A percentile compares a stretch with the other conserved stretches of the same genome.
Evolutionary conservation across 2,888 invertebrate species (phyloP).

Genomic region (Arge pagana): DNA sequence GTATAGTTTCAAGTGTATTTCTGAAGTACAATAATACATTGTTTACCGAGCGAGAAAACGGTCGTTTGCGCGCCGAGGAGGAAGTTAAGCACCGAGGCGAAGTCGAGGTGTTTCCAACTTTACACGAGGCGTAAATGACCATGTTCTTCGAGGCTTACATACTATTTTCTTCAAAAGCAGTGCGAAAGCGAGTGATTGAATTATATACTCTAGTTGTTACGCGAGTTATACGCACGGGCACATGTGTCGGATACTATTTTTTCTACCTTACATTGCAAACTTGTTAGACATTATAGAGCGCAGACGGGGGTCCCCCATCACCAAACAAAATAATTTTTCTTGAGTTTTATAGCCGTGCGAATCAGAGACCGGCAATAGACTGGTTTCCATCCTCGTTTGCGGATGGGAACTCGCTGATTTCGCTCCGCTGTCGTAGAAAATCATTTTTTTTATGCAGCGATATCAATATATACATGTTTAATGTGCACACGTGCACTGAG

Average conservation of each 20-base stretch:
- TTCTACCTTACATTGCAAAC: no score
- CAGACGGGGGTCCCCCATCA: no score
- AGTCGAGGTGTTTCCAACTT: constrained; percentile 7
- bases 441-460: no score
- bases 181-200: constrained; percentile 6
- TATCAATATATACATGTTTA: no score
- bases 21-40: constrained; percentile 13
- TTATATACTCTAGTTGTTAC: no score
- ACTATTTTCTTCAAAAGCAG: constrained; percentile 4
- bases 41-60: constrained; percentile 6
- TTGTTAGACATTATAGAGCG: no score
- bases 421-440: constrained; percentile 1
- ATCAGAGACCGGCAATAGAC: not conserved
- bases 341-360: constrained; percentile 4
- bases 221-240: no score
- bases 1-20: no score
- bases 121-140: not conserved
- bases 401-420: constrained; percentile 7
- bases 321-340: no score
- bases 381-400: not conserved
- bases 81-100: constrained; percentile 9
- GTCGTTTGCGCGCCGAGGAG: not conserved
- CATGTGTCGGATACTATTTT: no score
- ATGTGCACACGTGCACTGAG: no score
- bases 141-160: not conserved